Evolutionary conservation across 2,113 vertebrate species (phyloP), one percentile per base, ranked within the genome.

Genomic region (Festucalex cinctus): DNA sequence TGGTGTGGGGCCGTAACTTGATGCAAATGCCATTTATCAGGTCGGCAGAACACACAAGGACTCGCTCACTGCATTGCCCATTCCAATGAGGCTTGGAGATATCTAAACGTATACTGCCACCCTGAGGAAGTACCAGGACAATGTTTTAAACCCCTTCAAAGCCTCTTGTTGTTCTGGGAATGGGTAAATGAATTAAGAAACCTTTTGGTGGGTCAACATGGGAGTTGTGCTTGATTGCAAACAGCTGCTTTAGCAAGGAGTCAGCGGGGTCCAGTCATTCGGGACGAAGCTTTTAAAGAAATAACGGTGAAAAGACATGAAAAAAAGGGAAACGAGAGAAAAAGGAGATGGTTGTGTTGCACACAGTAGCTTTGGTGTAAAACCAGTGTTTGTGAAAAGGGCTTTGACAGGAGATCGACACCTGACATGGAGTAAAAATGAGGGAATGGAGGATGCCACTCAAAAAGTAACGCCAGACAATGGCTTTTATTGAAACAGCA

Each of bases 21-120:
- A 89, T 87, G 88, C 88, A 90, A 91, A 91, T 87, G 82, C 65
- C 74, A 86, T 88, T 86, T 84, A 87, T 88, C 85, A 84, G 83
- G 78, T 81, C 77, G 74, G 39, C 64, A 85, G 78, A 82, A 75
- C 68, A 75, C 78, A 81, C 81, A 77, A 75, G 67, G 65, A 57
- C 43, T 49, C 64, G 19, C 59, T 59, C 64, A n/a, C 59, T 59
- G 72, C 73, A 77, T 28, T 67, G 68, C 28, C 39, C 39, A 65
- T 64, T 73, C 57, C 75, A 80, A 64, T 65, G 56, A 20, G 65
- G 32, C 14, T 7, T 68, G 54, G 16, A 44, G 24, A 77, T 81
- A 44, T 35, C 69, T 85, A 73, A 70, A 78, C 71, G 66, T 83
- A 82, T 89, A 89, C 85, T 91, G 90, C 89, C 92, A 87, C 85